phyloP scores from a whole-genome alignment of 2,888 invertebrate genomes.

The Clusia tigrina region DNA sequence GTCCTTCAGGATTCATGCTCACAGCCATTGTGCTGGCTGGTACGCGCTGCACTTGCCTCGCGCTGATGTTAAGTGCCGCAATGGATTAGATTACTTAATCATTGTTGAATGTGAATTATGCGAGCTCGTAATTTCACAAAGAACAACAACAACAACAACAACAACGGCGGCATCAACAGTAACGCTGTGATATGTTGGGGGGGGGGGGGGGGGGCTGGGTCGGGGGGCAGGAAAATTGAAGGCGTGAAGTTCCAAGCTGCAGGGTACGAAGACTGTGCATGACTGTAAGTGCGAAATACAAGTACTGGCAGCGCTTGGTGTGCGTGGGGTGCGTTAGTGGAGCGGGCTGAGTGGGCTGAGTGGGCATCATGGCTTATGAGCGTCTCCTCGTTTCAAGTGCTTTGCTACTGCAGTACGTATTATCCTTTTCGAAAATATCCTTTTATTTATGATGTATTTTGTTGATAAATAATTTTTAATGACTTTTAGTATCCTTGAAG shows the following conservation, averaged over 20 bases:
- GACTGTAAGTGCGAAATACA: no score
- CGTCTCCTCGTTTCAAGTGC: no score
- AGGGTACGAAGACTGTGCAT: no score
- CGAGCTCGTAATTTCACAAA: background rate
- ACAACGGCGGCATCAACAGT: background rate
- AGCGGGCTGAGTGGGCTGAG: no score
- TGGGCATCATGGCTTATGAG: no score
- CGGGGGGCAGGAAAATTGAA: no score
- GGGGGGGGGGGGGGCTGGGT: no score
- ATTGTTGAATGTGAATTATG: slow-evolving; percentile 8
- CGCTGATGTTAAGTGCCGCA: slow-evolving; percentile 3
- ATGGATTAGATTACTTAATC: slow-evolving; percentile 20
- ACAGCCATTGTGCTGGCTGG: background rate
- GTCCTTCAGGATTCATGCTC: slow-evolving; percentile 8
- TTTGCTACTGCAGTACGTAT: no score
- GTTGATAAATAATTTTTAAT: slow-evolving; percentile 11
- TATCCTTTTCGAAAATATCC: background rate
- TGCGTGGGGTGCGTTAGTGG: no score
- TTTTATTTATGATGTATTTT: background rate
- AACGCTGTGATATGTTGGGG: no score
- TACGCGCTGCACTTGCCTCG: background rate
- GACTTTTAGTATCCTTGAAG: background rate
- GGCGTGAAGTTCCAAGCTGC: no score
- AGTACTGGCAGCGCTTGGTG: no score
- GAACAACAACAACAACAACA: background rate